Base-by-base conservation (phyloP, 2,113 vertebrate genomes). In the Xiphophorus hellerii region DNA sequence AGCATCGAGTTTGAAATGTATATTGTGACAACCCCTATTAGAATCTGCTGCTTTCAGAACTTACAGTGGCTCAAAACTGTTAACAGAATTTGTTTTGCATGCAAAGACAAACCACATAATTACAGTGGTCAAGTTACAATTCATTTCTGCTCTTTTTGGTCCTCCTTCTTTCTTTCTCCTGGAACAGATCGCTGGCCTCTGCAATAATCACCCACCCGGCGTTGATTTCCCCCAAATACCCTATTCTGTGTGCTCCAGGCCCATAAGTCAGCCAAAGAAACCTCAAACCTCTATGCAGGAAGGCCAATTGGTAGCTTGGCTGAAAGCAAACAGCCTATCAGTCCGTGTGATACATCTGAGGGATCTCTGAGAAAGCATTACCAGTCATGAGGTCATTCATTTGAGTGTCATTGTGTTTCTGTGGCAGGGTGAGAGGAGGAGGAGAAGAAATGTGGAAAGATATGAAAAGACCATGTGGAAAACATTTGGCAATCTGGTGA, bases 401-500 rank as follows among this genome's bases (percentile, higher is more conserved):
- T 71, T 69, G 65, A 76, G 76, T 62, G 78, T 84, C 84, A 83
- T 12, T 54, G 72, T 84, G 77, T 81, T 69, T 75, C 62, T 74
- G 61, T 6, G 39, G 78, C 14, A 74, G 71, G 75, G 73, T 62
- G 75, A 51, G 70, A 83, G 65, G 1, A 0, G 74, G 35, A 37
- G 10, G 65, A 67, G 70, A 37, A 42, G 39, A 60, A 69, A 54
- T 25, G 7, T 20, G 60, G 67, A 42, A 28, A 37, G 54, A 80
- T 62, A 82, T 31, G 37, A 27, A 78, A 39, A 66, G 60, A 77
- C 30, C 88, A 89, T 76, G 28, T 88, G 90, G 90, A 73, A 89
- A 73, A 71, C 83, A 82, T 92, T 83, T 72, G 64, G 75, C 71
- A 75, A 87, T 82, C 87, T 81, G 68, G 89, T 76, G 86, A 90